These are phyloP conservation scores for Galleria mellonella DNA, from an alignment of 1,140 invertebrate genomes.

Conservation along the genomic window DNA sequence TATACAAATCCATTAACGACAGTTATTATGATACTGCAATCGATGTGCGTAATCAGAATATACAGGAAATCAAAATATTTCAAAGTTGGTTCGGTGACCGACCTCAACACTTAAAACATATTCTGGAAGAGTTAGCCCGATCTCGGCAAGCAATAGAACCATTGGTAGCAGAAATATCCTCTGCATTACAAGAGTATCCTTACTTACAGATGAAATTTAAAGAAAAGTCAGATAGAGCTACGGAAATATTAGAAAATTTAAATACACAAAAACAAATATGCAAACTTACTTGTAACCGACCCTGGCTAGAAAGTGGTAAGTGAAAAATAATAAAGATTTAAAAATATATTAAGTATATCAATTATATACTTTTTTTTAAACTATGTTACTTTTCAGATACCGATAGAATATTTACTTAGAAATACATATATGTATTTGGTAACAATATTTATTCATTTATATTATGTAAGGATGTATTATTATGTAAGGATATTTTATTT, in stretches of 20 bases:
- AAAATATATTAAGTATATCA: background rate
- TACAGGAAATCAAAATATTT: conserved; percentile 11
- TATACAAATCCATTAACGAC: background rate
- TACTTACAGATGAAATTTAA: too few relatives aligned
- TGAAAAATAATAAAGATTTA: too few relatives aligned
- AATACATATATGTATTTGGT: too few relatives aligned
- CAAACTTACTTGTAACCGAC: conserved; percentile 10
- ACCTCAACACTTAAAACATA: conserved; percentile 29
- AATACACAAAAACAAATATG: conserved; percentile 19
- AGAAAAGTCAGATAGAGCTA: conserved; percentile 2
- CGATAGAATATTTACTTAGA: too few relatives aligned
- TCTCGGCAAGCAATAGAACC: conserved; percentile 12
- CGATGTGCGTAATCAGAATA: conserved; percentile 12
- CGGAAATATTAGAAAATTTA: conserved; percentile 7
- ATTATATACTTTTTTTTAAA: too few relatives aligned
- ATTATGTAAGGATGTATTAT: too few relatives aligned
- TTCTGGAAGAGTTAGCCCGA: conserved; percentile 18
- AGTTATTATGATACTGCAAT: conserved; percentile 9
- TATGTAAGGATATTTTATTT: too few relatives aligned
- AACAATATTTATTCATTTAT: too few relatives aligned
- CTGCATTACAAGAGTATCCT: too few relatives aligned
- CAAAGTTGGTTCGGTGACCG: conserved; percentile 5
- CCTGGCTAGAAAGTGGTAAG: background rate
- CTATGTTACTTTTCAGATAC: too few relatives aligned
- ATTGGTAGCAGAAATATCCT: conserved; percentile 4